A percentile compares a stretch with the other conserved stretches of the same genome.
phyloP scores from a whole-genome alignment of 1,140 invertebrate species.

The Drosophila oshimai region DNA sequence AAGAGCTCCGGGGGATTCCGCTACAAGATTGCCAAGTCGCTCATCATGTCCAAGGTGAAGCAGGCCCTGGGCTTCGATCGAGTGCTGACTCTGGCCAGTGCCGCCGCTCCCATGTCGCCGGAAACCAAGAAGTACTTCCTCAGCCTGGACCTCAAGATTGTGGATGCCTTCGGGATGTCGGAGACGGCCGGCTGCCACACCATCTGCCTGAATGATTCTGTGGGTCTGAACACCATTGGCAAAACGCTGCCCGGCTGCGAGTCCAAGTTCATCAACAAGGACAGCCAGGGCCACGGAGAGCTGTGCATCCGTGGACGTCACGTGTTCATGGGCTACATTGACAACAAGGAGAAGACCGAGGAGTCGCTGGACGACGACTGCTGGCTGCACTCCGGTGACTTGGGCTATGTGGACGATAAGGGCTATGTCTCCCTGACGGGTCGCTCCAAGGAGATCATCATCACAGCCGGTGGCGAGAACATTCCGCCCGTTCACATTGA shows the following conservation, averaged over 20 bases:
- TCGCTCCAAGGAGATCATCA: conserved; percentile 93
- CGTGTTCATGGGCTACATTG: conserved; percentile 95
- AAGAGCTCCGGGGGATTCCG: conserved; percentile 73
- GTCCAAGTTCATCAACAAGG: conserved; percentile 88
- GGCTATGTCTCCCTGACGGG: conserved; percentile 93
- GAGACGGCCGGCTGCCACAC: conserved; percentile 91
- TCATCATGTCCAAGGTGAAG: conserved; percentile 88
- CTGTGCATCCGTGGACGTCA: conserved; percentile 91
- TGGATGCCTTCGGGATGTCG: conserved; percentile 94
- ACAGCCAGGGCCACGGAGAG: conserved; percentile 91
- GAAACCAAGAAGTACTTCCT: conserved; percentile 95
- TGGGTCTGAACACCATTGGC: conserved; percentile 88
- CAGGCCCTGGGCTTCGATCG: conserved; percentile 90
- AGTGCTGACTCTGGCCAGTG: conserved; percentile 87
- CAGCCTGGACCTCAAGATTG: conserved; percentile 92
- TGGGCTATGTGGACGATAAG: conserved; percentile 89
- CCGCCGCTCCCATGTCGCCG: conserved; percentile 92
- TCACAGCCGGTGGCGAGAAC: conserved; percentile 97
- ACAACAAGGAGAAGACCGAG: conserved; percentile 89
- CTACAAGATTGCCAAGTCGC: conserved; percentile 78
- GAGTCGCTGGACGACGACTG: conserved; percentile 87
- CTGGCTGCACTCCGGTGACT: conserved; percentile 93
- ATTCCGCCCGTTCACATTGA: conserved; percentile 94
- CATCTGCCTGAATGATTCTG: conserved; percentile 84
- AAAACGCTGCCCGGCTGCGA: conserved; percentile 86